These are phyloP conservation scores for Cladorhizidae sp. DNA, from an alignment of 37 sponge, comb jelly and placozoan genomes.

Conservation along the genomic window DNA sequence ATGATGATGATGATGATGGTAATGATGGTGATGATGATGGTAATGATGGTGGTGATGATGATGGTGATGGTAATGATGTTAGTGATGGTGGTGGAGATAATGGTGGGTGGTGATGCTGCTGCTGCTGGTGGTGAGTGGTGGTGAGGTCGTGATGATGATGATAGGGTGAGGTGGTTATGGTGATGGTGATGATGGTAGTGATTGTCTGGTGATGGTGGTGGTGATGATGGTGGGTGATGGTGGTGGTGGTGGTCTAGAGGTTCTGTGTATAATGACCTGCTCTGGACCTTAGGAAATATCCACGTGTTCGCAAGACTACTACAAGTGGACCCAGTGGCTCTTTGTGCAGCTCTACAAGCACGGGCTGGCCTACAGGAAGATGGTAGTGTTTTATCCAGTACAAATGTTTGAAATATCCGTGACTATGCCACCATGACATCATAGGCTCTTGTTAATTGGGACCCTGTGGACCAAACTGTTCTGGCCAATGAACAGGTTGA, in stretches of 20 bases:
- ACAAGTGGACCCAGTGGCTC: conserved; percentile 92
- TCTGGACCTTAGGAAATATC: conserved; percentile 60
- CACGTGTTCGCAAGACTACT: conserved; percentile 82
- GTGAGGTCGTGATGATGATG: too few species aligned
- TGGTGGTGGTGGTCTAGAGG: neutral
- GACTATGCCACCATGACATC: neutral
- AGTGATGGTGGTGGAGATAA: too few species aligned
- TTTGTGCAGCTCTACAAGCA: conserved; percentile 78
- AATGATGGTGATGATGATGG: too few species aligned
- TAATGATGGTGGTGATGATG: too few species aligned
- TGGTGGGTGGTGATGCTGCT: too few species aligned
- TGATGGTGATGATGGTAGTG: neutral
- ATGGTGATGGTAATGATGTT: too few species aligned
- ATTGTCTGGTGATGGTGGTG: neutral
- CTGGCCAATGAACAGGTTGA: conserved; percentile 94
- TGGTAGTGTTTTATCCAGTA: conserved; percentile 20
- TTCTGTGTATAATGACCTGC: neutral
- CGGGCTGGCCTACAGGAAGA: conserved; percentile 80
- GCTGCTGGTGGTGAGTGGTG: too few species aligned
- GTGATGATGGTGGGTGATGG: too few species aligned
- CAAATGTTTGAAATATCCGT: neutral
- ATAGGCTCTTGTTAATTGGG: conserved; percentile 88
- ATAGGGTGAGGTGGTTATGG: neutral
- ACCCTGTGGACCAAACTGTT: conserved; percentile 90
- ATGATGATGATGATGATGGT: too few species aligned